Conservation (phyloP, 2,888 invertebrate genomes). For the Acronicta alni region DNA sequence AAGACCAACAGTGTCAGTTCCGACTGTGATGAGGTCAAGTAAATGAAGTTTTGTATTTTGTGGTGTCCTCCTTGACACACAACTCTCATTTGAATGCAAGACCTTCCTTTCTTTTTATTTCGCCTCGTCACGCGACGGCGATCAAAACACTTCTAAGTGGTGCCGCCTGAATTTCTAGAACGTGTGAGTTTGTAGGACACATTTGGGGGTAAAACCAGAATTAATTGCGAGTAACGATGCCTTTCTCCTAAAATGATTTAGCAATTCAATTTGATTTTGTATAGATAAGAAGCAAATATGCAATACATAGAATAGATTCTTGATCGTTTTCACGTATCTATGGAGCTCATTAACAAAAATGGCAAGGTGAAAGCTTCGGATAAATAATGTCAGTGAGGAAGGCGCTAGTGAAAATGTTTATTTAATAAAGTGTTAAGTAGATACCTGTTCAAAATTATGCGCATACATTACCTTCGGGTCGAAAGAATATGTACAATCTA, state of each 20-base stretch:
- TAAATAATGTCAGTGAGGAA: slow-evolving; percentile 37
- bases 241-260: slow-evolving; percentile 17
- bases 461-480: slow-evolving; percentile 62
- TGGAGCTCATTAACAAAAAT: slow-evolving; percentile 30
- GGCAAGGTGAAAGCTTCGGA: slow-evolving; percentile 31
- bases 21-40: slow-evolving; percentile 49
- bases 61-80: slow-evolving; percentile 58
- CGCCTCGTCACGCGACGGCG: slow-evolving; percentile 68
- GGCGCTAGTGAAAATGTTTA: slow-evolving; percentile 51
- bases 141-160: slow-evolving; percentile 72
- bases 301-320: background rate
- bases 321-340: slow-evolving; percentile 10
- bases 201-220: slow-evolving; percentile 42
- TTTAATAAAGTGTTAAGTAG: slow-evolving; percentile 61
- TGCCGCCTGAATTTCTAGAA: slow-evolving; percentile 57
- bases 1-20: slow-evolving; percentile 35
- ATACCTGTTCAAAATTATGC: slow-evolving; percentile 62
- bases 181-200: slow-evolving; percentile 50
- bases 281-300: slow-evolving; percentile 6
- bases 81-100: slow-evolving; percentile 72
- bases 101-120: slow-evolving; percentile 66
- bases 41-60: slow-evolving; percentile 63
- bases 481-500: slow-evolving; percentile 46
- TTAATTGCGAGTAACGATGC: slow-evolving; percentile 11
- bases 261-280: slow-evolving; percentile 16